A percentile compares a stretch with the other conserved stretches of the same genome.
phyloP scores from a whole-genome alignment of 2,888 invertebrate species.

The Andrena flavipes region DNA sequence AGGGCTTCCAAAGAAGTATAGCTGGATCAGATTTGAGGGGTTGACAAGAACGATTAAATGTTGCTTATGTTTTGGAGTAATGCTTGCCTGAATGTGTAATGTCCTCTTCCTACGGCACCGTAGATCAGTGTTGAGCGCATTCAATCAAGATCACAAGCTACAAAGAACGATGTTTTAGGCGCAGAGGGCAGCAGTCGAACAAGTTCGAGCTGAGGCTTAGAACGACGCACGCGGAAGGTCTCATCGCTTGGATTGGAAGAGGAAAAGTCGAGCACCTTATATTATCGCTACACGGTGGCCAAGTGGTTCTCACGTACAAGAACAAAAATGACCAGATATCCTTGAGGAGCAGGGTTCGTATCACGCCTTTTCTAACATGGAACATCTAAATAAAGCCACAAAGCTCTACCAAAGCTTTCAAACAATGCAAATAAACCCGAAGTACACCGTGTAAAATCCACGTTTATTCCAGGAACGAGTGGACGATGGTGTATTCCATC shows the following conservation, averaged over 20 bases:
- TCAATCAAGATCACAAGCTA: background rate
- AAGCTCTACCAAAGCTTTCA: background rate
- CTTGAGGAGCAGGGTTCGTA: conserved; percentile 80
- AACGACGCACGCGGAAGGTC: conserved; percentile 81
- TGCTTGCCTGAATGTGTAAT: conserved; percentile 45
- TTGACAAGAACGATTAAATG: background rate
- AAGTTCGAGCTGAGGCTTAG: conserved; percentile 82
- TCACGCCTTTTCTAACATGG: background rate
- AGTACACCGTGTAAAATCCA: too few relatives aligned
- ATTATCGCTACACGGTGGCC: conserved; percentile 80
- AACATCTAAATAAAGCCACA: background rate
- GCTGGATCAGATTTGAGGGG: conserved; percentile 7
- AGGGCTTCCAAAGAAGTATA: background rate
- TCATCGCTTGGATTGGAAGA: conserved; percentile 83
- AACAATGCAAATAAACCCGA: background rate
- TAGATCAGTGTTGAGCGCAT: conserved; percentile 24
- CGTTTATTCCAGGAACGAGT: conserved; percentile 77
- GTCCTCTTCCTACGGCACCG: conserved; percentile 36
- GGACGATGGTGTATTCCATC: conserved; percentile 82
- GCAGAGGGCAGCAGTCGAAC: conserved; percentile 82
- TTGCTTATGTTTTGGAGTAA: conserved; percentile 17
- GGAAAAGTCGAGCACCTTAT: conserved; percentile 81
- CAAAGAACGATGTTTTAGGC: conserved; percentile 70
- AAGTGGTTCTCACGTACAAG: conserved; percentile 81
- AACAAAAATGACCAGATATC: conserved; percentile 80